phyloP scores from a whole-genome alignment of 1,140 invertebrate genomes.

The Neodiprion pinetum region DNA sequence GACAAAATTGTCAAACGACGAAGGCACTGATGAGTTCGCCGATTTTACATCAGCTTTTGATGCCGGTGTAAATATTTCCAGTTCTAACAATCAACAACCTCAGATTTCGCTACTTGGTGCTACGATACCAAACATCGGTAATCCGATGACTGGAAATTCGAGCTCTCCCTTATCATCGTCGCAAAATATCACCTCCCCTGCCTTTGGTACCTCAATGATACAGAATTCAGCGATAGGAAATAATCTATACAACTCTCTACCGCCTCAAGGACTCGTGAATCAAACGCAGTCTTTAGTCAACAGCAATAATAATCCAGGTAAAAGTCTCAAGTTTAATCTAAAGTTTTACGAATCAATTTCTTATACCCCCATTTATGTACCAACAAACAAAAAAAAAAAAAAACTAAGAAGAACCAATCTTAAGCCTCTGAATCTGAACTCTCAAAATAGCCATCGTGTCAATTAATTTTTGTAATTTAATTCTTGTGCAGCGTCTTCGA shows the following conservation, averaged over 20 bases:
- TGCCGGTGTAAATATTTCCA: constrained; percentile 39
- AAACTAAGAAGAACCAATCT: too few species aligned
- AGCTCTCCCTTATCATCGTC: constrained; percentile 31
- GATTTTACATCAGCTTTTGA: constrained; percentile 78
- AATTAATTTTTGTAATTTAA: neutral
- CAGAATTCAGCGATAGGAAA: constrained; percentile 38
- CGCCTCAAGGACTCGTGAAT: constrained; percentile 39
- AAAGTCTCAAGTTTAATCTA: neutral
- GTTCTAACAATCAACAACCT: constrained; percentile 29
- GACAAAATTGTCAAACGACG: constrained; percentile 37
- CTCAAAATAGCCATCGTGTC: too few species aligned
- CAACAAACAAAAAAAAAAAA: too few species aligned
- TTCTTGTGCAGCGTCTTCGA: constrained; percentile 39
- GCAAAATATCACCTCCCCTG: constrained; percentile 19
- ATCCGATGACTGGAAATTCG: constrained; percentile 41
- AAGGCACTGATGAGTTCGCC: constrained; percentile 69
- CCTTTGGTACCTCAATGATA: constrained; percentile 25
- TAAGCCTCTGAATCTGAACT: too few species aligned
- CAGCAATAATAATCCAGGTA: constrained; percentile 52
- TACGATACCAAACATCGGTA: constrained; percentile 40
- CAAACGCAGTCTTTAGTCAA: constrained; percentile 36
- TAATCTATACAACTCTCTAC: constrained; percentile 47
- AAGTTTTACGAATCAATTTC: too few species aligned
- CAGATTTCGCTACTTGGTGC: constrained; percentile 43
- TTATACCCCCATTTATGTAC: too few species aligned